Evolutionary conservation across 2,888 invertebrate species (phyloP).

Genomic region (Tachina grossa): DNA sequence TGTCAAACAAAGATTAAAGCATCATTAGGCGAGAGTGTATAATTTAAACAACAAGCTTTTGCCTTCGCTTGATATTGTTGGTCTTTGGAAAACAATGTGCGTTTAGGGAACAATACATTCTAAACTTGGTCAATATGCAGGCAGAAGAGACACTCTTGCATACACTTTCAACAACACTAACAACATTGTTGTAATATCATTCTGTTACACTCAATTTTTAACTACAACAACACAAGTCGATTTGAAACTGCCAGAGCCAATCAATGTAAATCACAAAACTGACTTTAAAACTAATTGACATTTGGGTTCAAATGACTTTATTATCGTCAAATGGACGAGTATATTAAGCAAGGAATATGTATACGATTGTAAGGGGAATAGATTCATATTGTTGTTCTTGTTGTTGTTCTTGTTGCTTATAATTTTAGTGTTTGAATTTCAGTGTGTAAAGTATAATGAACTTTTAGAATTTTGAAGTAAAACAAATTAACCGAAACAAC

Average conservation of each 20-base stretch:
- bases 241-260: conserved; percentile 65
- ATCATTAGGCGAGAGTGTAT: conserved; percentile 66
- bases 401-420: conserved; percentile 12
- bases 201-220: conserved; percentile 9
- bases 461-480: conserved; percentile 27
- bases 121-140: conserved; percentile 49
- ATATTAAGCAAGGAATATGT: background rate
- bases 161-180: background rate
- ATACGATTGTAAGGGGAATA: conserved; percentile 38
- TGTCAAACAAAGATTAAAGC: conserved; percentile 65
- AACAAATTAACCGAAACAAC: conserved; percentile 47
- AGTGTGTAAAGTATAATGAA: conserved; percentile 47
- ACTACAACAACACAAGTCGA: conserved; percentile 47
- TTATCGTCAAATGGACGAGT: conserved; percentile 57
- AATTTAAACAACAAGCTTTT: conserved; percentile 67
- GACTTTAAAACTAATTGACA: conserved; percentile 70
- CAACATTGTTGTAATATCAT: conserved; percentile 7
- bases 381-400: conserved; percentile 1
- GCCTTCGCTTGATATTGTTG: conserved; percentile 45
- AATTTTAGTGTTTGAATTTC: background rate
- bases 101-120: conserved; percentile 66
- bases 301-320: conserved; percentile 69
- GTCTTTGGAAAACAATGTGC: conserved; percentile 60
- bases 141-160: background rate
- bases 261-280: conserved; percentile 71